phyloP scores from a whole-genome alignment of 2,113 vertebrate species.

The Dasypus novemcinctus region DNA sequence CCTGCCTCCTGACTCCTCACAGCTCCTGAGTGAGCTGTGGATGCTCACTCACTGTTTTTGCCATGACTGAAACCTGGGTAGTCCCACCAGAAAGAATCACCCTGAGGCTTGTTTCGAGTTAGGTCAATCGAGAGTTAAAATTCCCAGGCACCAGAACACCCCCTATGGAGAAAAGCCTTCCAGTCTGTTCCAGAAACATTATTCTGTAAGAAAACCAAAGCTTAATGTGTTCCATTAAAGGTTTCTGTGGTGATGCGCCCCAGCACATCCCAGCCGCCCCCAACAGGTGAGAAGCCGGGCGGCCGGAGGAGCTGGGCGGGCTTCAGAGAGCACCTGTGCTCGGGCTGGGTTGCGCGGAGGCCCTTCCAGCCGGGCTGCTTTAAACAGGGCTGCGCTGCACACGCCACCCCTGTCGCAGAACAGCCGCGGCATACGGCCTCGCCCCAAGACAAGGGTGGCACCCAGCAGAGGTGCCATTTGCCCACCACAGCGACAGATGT shows the following conservation, averaged over 20 bases:
- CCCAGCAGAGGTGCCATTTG: background rate
- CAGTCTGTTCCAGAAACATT: background rate
- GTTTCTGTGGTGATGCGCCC: background rate
- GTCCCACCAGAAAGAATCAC: background rate
- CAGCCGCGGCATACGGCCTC: background rate
- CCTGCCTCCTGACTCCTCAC: background rate
- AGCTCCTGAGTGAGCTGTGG: too few relatives aligned
- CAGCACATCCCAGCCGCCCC: background rate
- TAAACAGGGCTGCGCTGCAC: background rate
- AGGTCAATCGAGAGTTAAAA: background rate
- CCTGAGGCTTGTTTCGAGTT: background rate
- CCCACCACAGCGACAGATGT: conserved; percentile 33
- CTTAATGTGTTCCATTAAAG: background rate
- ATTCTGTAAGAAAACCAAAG: background rate
- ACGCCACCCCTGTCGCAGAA: background rate
- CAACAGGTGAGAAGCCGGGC: background rate
- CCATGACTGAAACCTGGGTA: background rate
- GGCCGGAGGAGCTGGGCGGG: background rate
- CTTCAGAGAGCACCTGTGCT: background rate
- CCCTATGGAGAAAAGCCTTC: background rate
- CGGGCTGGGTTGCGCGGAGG: background rate
- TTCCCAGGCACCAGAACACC: background rate
- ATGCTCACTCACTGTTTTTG: background rate
- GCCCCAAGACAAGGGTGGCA: background rate
- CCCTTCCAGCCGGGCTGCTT: background rate